These are phyloP conservation scores for Acrocephalus kingi DNA, from an alignment of 2,113 vertebrate species.

Conservation along the genomic window DNA sequence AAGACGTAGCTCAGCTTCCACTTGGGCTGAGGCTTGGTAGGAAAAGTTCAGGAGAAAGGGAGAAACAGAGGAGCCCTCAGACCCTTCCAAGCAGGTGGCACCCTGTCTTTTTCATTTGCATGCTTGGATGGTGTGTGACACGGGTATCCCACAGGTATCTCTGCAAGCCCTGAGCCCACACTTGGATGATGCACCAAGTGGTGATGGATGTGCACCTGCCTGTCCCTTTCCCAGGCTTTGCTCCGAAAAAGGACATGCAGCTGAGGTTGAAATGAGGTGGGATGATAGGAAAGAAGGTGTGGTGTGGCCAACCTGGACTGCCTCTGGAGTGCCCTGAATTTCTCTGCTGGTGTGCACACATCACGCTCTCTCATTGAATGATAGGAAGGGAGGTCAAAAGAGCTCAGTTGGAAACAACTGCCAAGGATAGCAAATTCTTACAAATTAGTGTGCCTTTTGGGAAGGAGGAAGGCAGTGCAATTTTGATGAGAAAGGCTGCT, in stretches of 20 bases:
- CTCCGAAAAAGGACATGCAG: background rate
- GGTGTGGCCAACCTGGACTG: background rate
- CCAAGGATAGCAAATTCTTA: conserved; percentile 36
- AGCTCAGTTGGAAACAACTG: conserved; percentile 54
- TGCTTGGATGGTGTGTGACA: fast-evolving
- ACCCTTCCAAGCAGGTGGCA: background rate
- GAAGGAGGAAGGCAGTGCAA: conserved; percentile 23
- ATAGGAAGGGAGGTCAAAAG: conserved; percentile 43
- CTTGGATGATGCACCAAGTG: background rate
- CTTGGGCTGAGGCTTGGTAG: background rate
- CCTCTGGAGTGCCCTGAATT: background rate
- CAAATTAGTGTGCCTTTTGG: conserved; percentile 1
- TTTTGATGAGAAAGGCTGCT: conserved; percentile 43
- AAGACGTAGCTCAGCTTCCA: background rate
- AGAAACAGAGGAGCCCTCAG: background rate
- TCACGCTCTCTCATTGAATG: background rate
- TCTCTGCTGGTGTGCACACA: background rate
- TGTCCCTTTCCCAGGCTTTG: background rate
- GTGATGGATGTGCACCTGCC: background rate
- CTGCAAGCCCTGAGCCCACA: background rate
- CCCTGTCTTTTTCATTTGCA: background rate
- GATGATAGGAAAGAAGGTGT: background rate
- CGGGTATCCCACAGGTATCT: background rate
- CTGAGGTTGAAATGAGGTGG: background rate
- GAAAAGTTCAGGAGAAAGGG: background rate